phyloP scores from a whole-genome alignment of 2,797 vertebrate genomes.

The Apodemus agrarius region DNA sequence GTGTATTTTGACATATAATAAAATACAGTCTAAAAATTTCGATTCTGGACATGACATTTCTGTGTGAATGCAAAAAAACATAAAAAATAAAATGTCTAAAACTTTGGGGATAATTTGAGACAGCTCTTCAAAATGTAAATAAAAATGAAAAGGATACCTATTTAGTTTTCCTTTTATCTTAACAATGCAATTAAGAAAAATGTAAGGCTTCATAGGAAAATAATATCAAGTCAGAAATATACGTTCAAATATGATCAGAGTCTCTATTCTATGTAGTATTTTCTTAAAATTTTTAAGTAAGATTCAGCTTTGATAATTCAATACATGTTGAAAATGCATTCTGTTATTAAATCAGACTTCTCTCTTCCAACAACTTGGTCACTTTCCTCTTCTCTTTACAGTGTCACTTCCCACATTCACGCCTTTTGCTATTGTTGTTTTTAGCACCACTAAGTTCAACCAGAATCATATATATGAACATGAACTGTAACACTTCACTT shows the following conservation, averaged over 20 bases:
- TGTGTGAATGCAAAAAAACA: not conserved
- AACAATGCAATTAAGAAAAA: not conserved
- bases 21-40: conserved; percentile 24
- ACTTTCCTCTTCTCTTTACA: not conserved
- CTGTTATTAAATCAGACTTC: too few species aligned
- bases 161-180: too few species aligned
- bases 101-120: not conserved
- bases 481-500: too few species aligned
- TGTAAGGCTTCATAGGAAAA: not conserved
- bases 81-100: not conserved
- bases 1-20: conserved; percentile 19
- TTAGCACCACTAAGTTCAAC: not conserved
- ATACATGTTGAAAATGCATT: not conserved
- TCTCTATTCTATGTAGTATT: not conserved
- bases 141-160: not conserved
- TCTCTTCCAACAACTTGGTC: not conserved
- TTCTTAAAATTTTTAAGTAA: not conserved
- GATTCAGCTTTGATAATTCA: not conserved
- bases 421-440: not conserved
- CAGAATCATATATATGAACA: not conserved
- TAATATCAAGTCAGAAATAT: not conserved
- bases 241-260: not conserved
- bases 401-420: too few species aligned
- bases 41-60: fast-evolving
- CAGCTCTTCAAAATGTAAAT: not conserved